Evolutionary conservation across 1,140 invertebrate genomes (phyloP), one percentile per base, ranked within the genome.

Genomic region (Zophobas morio): DNA sequence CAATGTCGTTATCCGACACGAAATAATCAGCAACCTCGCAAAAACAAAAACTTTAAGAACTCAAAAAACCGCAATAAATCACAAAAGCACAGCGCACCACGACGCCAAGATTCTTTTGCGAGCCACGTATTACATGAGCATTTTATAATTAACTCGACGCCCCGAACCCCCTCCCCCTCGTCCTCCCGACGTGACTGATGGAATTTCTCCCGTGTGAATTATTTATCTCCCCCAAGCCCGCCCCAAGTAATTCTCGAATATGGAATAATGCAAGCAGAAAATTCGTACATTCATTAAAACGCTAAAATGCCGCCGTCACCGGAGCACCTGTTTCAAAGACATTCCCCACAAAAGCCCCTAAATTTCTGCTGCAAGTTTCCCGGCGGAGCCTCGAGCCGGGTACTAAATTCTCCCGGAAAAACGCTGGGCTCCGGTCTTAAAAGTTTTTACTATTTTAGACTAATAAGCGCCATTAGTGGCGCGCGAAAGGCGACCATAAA

Each of bases 381-480:
- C 6, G 2, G 2, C 2, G n/a, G 49, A 6, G n/a, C n/a, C 4
- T 51, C 49, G 4, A 20, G n/a, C 20, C 20, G 49, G n/a, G 49
- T 20, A 4, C 2, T 51, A 51, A 51, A 51, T 40, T 40, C 33
- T 40, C 60, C 5, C 0, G 1, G 39, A 42, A 66, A 66, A 66
- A 66, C 39, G 33, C 37, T 36, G n/a, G 39, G 33, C 39, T 34
- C 20, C n/a, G 39, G 60, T 66, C 32, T 66, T 40, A 40, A 40
- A 63, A 63, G 57, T 63, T 63, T 63, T 63, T 63, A 63, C 57
- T 32, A 42, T 5, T 8, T 20, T 42, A 42, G 36, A 60, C 56
- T 60, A 66, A 42, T 39, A 36, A 40, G n/a, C 32, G n/a, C 33
- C 60, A 66, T 66, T 66, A 66, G 39, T 36, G 20, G 20, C 20